These are phyloP conservation scores for Oenanthe melanoleuca DNA, from an alignment of 2,113 vertebrate genomes.

Conservation along the genomic window DNA sequence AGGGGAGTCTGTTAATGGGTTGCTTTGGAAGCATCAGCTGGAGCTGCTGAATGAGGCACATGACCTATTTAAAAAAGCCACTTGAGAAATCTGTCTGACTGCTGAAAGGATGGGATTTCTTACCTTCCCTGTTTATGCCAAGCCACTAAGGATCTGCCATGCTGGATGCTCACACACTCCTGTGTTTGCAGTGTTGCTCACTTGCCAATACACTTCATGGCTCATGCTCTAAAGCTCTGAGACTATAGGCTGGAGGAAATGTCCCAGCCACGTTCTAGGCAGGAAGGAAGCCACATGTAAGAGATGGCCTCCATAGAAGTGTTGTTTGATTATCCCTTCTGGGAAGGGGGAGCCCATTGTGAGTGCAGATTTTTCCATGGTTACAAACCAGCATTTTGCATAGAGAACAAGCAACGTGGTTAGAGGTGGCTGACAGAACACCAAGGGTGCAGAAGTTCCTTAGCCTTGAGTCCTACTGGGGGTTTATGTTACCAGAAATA, in stretches of 20 bases:
- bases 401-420: neutral
- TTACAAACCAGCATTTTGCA: neutral
- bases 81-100: conserved; percentile 49
- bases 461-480: neutral
- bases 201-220: conserved; percentile 18
- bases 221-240: neutral
- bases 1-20: conserved; percentile 66
- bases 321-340: neutral
- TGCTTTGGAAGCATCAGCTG: conserved; percentile 69
- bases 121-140: conserved; percentile 48
- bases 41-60: conserved; percentile 60
- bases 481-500: neutral
- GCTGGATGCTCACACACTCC: conserved; percentile 33
- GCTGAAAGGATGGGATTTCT: conserved; percentile 46
- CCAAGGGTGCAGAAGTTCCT: neutral
- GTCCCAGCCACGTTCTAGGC: neutral
- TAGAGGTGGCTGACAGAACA: neutral
- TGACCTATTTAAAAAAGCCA: conserved; percentile 65
- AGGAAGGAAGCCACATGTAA: neutral
- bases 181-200: conserved; percentile 15
- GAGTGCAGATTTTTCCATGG: neutral
- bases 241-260: neutral
- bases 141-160: conserved; percentile 7
- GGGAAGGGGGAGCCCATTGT: neutral
- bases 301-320: neutral